Percentiles rank a stretch among this genome's conserved stretches.
Conservation (phyloP, 2,888 invertebrate genomes). For the Ichneumoninae sp. region DNA sequence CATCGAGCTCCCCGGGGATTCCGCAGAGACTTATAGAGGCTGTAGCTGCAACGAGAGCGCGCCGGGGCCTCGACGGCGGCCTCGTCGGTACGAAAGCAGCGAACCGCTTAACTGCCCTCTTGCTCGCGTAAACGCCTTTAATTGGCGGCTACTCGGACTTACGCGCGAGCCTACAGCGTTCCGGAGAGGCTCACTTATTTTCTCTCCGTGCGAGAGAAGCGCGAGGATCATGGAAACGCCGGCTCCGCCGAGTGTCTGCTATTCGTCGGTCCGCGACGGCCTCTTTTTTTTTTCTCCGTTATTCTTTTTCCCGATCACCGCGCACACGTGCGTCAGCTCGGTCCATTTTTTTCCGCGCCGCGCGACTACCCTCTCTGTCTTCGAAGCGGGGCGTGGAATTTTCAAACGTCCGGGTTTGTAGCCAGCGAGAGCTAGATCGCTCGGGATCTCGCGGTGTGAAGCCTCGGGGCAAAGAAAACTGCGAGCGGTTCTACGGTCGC, state of each 20-base stretch:
- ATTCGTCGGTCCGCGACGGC: conserved; percentile 34
- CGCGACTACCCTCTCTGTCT: conserved; percentile 50
- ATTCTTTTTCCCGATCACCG: conserved; percentile 33
- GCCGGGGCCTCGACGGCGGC: conserved; percentile 39
- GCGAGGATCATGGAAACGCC: conserved; percentile 49
- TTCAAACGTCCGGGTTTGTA: conserved; percentile 52
- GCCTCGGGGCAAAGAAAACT: conserved; percentile 53
- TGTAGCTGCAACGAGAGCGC: conserved; percentile 17
- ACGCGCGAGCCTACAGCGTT: conserved; percentile 53
- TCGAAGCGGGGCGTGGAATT: conserved; percentile 58
- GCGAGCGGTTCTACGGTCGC: conserved; percentile 40
- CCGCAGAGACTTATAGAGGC: conserved; percentile 34
- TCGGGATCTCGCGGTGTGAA: conserved; percentile 43
- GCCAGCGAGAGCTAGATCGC: conserved; percentile 32
- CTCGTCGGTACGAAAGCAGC: conserved; percentile 51
- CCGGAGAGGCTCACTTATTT: conserved; percentile 53
- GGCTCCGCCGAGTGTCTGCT: conserved; percentile 48
- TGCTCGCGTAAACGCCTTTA: conserved; percentile 71
- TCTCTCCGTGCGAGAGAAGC: conserved; percentile 20
- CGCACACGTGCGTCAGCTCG: conserved; percentile 56
- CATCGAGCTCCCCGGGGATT: conserved; percentile 44
- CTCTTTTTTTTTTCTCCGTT: conserved; percentile 9
- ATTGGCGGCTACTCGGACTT: conserved; percentile 67
- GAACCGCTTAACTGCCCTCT: conserved; percentile 70
- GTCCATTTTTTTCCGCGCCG: conserved; percentile 49